These are phyloP conservation scores for Zapus hudsonius DNA, from an alignment of 2,113 vertebrate species.

Conservation along the genomic window DNA sequence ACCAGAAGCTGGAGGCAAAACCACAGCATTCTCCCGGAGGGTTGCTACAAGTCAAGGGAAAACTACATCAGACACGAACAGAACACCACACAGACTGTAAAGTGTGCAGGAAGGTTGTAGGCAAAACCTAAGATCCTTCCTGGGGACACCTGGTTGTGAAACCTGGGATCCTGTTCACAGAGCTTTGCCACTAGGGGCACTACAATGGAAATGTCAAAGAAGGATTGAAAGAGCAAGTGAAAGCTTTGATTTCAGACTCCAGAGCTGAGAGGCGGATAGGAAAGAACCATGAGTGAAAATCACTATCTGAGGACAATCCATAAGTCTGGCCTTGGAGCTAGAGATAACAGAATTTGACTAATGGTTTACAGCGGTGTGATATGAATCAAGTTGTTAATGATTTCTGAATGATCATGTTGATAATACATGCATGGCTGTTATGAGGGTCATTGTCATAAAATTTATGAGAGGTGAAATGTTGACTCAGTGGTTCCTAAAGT, in stretches of 20 bases:
- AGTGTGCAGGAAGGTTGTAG: background rate
- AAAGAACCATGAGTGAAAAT: background rate
- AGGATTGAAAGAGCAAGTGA: background rate
- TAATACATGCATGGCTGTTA: background rate
- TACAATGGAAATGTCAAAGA: background rate
- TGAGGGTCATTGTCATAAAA: background rate
- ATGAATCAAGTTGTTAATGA: background rate
- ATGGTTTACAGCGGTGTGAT: background rate
- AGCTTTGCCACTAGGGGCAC: no score
- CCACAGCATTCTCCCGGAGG: background rate
- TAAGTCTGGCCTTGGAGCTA: background rate
- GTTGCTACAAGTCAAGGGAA: background rate
- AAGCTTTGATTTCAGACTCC: background rate
- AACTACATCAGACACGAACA: background rate
- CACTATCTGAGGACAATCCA: background rate
- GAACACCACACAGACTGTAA: background rate
- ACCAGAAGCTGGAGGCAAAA: background rate
- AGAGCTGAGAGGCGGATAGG: background rate
- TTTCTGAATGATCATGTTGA: background rate
- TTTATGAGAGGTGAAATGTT: slow-evolving; percentile 1
- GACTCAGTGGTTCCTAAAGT: background rate
- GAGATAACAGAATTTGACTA: background rate
- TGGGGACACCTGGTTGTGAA: background rate
- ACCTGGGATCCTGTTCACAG: background rate
- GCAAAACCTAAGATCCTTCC: background rate